Conservation (phyloP, 2,113 vertebrate genomes). For the Phodopus roborovskii region DNA sequence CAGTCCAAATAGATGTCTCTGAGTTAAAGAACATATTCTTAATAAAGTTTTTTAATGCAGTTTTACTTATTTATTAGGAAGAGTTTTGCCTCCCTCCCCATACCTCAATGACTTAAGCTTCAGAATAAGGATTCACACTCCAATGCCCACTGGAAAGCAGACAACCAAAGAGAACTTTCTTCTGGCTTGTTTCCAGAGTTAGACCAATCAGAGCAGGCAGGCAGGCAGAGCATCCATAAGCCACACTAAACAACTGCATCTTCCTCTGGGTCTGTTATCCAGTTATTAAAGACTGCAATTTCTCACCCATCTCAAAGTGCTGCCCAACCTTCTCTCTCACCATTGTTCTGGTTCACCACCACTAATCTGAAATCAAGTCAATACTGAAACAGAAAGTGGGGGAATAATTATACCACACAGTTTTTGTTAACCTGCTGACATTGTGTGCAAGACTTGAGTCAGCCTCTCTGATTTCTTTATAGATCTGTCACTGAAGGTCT, state of each 20-base stretch:
- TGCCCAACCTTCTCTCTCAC: background rate
- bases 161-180: background rate
- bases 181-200: background rate
- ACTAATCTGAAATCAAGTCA: background rate
- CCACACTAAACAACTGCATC: background rate
- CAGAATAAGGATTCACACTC: background rate
- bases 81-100: background rate
- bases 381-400: background rate
- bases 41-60: background rate
- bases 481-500: background rate
- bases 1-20: background rate
- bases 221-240: conserved; percentile 27
- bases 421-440: background rate
- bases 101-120: background rate
- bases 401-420: background rate
- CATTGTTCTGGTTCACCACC: background rate
- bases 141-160: background rate
- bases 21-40: conserved; percentile 20
- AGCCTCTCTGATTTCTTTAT: background rate
- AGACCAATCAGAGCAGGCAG: background rate
- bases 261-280: background rate
- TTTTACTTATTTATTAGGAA: background rate
- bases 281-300: conserved; percentile 51
- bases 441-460: background rate
- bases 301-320: background rate